A percentile compares a stretch with the other conserved stretches of the same genome.
Evolutionary conservation across 2,797 vertebrate genomes (phyloP).

Genomic region (Alosa sapidissima): DNA sequence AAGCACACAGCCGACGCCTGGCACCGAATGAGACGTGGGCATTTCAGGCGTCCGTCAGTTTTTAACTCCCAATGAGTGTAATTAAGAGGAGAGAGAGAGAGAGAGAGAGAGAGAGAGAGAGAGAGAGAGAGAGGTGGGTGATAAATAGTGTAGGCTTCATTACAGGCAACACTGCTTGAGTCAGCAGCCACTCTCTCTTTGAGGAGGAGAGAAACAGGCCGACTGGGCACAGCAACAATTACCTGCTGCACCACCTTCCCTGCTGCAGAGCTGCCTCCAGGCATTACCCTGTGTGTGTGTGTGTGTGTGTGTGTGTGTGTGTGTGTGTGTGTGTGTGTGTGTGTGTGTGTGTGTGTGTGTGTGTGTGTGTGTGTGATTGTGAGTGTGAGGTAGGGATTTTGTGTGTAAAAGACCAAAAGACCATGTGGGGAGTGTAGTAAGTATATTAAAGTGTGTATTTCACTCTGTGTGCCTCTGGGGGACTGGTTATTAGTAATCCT

Average conservation of each 20-base stretch:
- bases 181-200: slow-evolving; percentile 62
- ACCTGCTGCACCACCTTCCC: slow-evolving; percentile 58
- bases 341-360: slow-evolving; percentile 32
- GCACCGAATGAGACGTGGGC: slow-evolving; percentile 45
- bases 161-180: slow-evolving; percentile 72
- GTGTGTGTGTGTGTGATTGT: slow-evolving; percentile 24
- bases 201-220: background rate
- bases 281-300: slow-evolving; percentile 47
- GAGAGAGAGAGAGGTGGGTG: slow-evolving; percentile 38
- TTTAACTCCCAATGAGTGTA: slow-evolving; percentile 61
- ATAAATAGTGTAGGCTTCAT: slow-evolving; percentile 69
- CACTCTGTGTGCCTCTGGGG: background rate
- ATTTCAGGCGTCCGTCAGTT: slow-evolving; percentile 49
- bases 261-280: slow-evolving; percentile 63
- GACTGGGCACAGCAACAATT: slow-evolving; percentile 64
- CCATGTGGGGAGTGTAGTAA: background rate
- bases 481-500: background rate
- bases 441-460: slow-evolving; percentile 2
- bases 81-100: slow-evolving; percentile 60
- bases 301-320: slow-evolving; percentile 43
- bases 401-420: background rate
- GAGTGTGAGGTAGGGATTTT: background rate
- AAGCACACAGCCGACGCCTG: slow-evolving; percentile 13
- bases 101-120: background rate
- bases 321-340: slow-evolving; percentile 15